Evolutionary conservation across 2,113 vertebrate species (phyloP).

Genomic region (Carassius auratus): DNA sequence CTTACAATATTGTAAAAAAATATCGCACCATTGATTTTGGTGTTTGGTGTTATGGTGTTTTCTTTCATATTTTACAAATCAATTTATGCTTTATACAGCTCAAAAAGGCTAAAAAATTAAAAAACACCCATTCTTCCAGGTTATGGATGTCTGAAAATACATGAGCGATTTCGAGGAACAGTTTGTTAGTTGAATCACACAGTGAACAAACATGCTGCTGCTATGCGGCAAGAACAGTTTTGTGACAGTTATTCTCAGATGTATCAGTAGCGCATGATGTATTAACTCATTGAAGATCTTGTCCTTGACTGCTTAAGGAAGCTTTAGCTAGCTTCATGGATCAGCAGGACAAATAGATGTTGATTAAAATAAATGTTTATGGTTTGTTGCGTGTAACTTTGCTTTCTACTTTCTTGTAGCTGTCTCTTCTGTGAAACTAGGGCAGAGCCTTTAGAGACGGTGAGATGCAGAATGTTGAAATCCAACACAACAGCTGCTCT

Average conservation of each 20-base stretch:
- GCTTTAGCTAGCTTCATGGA: not conserved
- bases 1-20: no score
- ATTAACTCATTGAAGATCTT: constrained; percentile 9
- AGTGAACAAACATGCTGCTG: not conserved
- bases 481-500: constrained; percentile 36
- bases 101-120: no score
- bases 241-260: constrained; percentile 9
- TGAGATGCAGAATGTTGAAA: constrained; percentile 10
- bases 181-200: not conserved
- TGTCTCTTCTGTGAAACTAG: constrained; percentile 31
- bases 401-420: not conserved
- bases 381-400: not conserved
- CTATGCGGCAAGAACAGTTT: not conserved
- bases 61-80: no score
- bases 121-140: no score
- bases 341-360: not conserved
- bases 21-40: no score
- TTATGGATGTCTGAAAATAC: not conserved
- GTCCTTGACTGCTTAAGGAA: not conserved
- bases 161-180: not conserved
- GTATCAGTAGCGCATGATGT: not conserved
- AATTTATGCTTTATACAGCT: no score
- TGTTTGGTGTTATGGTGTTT: no score
- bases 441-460: not conserved
- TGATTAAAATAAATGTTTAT: not conserved